phyloP scores from a whole-genome alignment of 2,888 invertebrate genomes.

The Hololepta plana region DNA sequence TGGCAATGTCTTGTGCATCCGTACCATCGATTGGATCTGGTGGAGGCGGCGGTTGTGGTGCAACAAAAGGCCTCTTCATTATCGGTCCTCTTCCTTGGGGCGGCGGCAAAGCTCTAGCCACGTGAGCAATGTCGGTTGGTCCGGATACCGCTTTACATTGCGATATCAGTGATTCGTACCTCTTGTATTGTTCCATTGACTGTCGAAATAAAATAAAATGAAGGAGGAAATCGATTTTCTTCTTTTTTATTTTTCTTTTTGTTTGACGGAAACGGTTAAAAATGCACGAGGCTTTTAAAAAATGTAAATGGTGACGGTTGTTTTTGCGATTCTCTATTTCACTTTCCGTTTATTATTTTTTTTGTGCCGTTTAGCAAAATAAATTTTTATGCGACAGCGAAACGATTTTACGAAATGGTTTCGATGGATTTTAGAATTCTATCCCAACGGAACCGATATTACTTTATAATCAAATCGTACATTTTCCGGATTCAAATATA shows the following conservation, averaged over 20 bases:
- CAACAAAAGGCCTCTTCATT: conserved; percentile 35
- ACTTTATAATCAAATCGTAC: too few species aligned
- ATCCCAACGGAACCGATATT: too few species aligned
- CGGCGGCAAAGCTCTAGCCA: conserved; percentile 51
- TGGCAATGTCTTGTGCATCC: conserved; percentile 26
- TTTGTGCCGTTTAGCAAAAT: not conserved
- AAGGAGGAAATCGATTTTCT: too few species aligned
- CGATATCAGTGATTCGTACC: conserved; percentile 64
- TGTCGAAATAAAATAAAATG: too few species aligned
- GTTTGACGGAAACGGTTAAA: too few species aligned
- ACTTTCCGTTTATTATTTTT: not conserved
- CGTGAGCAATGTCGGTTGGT: conserved; percentile 54
- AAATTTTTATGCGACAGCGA: not conserved
- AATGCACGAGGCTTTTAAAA: conserved; percentile 1
- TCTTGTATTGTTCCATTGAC: conserved; percentile 65
- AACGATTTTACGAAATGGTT: not conserved
- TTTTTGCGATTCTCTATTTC: not conserved
- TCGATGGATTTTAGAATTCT: too few species aligned
- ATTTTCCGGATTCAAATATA: too few species aligned
- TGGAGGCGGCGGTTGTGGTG: conserved; percentile 48
- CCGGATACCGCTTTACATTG: conserved; percentile 63
- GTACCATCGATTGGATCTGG: conserved; percentile 26
- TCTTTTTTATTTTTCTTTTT: too few species aligned
- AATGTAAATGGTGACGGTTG: too few species aligned
- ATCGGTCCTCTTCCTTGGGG: conserved; percentile 29